Base-by-base conservation (phyloP, 2,113 vertebrate species). In the Bucco capensis region DNA sequence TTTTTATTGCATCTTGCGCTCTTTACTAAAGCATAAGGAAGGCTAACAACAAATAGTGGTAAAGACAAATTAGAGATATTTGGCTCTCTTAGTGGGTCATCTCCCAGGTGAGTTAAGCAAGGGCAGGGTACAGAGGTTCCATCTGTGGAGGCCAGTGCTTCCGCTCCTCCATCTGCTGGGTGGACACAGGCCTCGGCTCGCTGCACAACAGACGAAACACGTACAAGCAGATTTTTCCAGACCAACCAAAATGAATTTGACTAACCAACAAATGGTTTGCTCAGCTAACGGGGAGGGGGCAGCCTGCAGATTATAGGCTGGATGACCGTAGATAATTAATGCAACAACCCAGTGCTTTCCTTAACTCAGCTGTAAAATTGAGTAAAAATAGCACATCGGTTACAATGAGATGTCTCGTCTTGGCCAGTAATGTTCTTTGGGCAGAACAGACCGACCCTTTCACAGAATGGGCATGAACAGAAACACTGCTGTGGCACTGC, bases 91-190 rank as follows among this genome's bases (percentile, higher is more conserved):
- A 73, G 89, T 94, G 93, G 95, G 94, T 94, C 95, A 93, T 91
- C 94, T 96, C 96, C 96, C 88, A 3, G 57, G 95, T 94, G 96
- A 86, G 74, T 88, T 93, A 31, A 83, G 95, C 91, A 85, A 95
- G 94, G 94, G 94, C 96, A 96, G 72, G 72, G 94, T 57, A 93
- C 66, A 74, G 94, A 93, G 94, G 93, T 95, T 97, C 96, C 96
- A 97, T 96, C 96, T 97, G 96, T 2, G 27, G 93, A 90, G 89
- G 93, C 90, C 93, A 84, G 88, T 2, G 60, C 91, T 94, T 51
- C 74, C 67, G 2, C 92, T 96, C 79, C 79, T 92, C 95, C 96
- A 96, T 97, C 96, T 97, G 96, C 96, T 94, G 93, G 96, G 86
- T 96, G 95, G 96, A 96, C 96, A 95, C 42, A 7, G 58, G 60